Conservation (phyloP, 1,140 invertebrate species). For the Camponotus vicinus region DNA sequence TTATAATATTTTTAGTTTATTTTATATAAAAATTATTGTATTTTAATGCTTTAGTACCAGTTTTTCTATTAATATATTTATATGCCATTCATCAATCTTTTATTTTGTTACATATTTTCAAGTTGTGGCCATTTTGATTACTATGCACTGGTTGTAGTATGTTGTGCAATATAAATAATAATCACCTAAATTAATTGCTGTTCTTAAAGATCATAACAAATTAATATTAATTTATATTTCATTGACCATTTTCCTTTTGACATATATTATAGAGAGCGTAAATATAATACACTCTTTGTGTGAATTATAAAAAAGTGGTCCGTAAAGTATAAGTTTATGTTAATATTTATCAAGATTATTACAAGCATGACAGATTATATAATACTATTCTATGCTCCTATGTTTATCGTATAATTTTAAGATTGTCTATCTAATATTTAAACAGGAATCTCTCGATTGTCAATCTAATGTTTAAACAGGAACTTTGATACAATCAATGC, state of each 20-base stretch:
- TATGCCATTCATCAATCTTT: not conserved
- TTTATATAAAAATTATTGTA: too few relatives aligned
- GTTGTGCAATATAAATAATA: slow-evolving; percentile 1
- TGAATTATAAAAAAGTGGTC: too few relatives aligned
- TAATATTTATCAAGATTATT: not conserved
- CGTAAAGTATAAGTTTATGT: too few relatives aligned
- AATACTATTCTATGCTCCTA: slow-evolving; percentile 31
- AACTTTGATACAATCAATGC: not conserved
- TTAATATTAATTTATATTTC: too few relatives aligned
- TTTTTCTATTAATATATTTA: too few relatives aligned
- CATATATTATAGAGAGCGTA: too few relatives aligned
- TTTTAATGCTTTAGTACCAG: too few relatives aligned
- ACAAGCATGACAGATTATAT: slow-evolving; percentile 37
- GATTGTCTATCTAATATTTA: too few relatives aligned
- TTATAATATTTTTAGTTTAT: too few relatives aligned
- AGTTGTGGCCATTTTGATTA: not conserved
- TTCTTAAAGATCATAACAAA: not conserved
- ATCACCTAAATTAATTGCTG: slow-evolving; percentile 28
- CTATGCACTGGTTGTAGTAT: not conserved
- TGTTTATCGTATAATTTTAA: slow-evolving; percentile 29
- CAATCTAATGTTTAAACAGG: slow-evolving; percentile 29
- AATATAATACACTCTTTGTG: too few relatives aligned
- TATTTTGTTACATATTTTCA: not conserved
- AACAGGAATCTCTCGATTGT: not conserved
- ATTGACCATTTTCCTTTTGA: too few relatives aligned